phyloP scores from a whole-genome alignment of 1,140 invertebrate species.

The Drosophila sechellia region DNA sequence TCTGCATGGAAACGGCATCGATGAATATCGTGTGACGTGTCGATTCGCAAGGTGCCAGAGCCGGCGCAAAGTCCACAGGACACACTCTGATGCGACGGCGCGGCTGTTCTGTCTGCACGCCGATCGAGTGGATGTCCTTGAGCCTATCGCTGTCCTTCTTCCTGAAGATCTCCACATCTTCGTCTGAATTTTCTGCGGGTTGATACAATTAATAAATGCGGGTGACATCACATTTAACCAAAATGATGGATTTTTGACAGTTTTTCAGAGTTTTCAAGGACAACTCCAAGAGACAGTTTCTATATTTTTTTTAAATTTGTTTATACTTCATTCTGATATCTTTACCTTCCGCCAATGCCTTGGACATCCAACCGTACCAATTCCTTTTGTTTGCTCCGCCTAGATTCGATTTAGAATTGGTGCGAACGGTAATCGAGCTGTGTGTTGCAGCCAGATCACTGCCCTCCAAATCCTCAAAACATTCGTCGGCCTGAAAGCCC shows the following conservation, averaged over 20 bases:
- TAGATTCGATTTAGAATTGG: not conserved
- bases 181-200: constrained; percentile 62
- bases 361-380: constrained; percentile 55
- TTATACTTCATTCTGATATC: not conserved
- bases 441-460: not conserved
- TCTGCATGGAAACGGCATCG: constrained; percentile 38
- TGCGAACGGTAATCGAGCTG: constrained; percentile 16
- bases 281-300: too few species aligned
- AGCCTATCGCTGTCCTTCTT: not conserved
- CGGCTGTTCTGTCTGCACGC: constrained; percentile 65
- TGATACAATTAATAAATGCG: not conserved
- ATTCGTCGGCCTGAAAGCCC: constrained; percentile 35
- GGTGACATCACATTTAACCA: too few species aligned
- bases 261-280: too few species aligned
- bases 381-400: not conserved
- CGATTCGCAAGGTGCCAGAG: constrained; percentile 52
- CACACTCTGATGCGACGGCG: constrained; percentile 12
- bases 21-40: constrained; percentile 57
- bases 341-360: constrained; percentile 45
- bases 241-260: too few species aligned
- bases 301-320: too few species aligned
- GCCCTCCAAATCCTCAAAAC: not conserved
- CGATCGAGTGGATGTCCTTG: not conserved
- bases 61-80: not conserved
- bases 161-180: constrained; percentile 47